Evolutionary conservation across 1,140 invertebrate genomes (phyloP), one percentile per base, ranked within the genome.

Genomic region (Nymphalis io): DNA sequence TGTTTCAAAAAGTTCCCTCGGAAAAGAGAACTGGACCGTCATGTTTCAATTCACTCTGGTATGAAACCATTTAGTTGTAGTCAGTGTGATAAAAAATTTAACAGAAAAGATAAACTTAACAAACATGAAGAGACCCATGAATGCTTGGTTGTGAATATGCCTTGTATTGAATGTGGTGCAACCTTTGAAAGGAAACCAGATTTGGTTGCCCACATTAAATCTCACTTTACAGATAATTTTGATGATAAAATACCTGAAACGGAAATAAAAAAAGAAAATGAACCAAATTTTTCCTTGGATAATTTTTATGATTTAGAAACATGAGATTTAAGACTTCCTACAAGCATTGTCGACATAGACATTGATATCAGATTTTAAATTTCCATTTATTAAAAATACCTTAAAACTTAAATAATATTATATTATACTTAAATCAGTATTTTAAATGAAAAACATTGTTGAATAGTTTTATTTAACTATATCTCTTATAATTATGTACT

Each of bases 1-100:
- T 95, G 94, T 78, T 92, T 92, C 44, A 94, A 94, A 73, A 91
- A 92, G n/a, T 95, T 95, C 69, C 85, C 93, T 16, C 86, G 94
- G 1, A 94, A 95, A 76, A 89, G 94, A 33, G 94, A 95, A 81
- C 75, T 95, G 18, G 94, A 95, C 70, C 89, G 94, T 0, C 94
- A 95, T 85, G 86, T 92, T 10, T 88, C 92, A 6, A 88, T 94
- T 1, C 94, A 95, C 79, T 92, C 94, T 60, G 94, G 92, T 2
- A 88, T 93, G 82, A 93, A 93, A 63, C 92, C 94, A 5, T 95
- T 94, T 72, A 92, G 93, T 39, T 95, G 95, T 79, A 91, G 84
- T 59, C 91, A 93, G 60, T 95, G 94, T 84, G 92, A 93, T 63
- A 94, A 94, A 74, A 92, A 93, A 64, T 95, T 95, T 75, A 94